Evolutionary conservation across 2,888 invertebrate genomes (phyloP).

Genomic region (Deilephila porcellus): DNA sequence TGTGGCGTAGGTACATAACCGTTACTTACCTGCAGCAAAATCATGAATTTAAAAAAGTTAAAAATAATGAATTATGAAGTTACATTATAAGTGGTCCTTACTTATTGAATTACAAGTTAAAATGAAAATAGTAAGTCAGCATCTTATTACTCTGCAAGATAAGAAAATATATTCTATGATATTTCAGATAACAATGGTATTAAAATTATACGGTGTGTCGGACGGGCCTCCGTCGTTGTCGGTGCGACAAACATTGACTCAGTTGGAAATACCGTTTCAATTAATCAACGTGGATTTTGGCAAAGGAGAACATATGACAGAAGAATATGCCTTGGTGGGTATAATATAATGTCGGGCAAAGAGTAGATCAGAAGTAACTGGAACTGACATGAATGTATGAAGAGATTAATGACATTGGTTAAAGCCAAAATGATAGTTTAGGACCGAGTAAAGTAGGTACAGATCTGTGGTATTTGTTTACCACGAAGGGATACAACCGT

Average conservation of each 20-base stretch:
- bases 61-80: too few species aligned
- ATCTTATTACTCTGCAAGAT: background rate
- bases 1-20: background rate
- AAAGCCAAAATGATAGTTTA: too few species aligned
- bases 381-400: too few species aligned
- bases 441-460: too few species aligned
- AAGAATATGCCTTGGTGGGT: constrained; percentile 87
- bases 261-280: constrained; percentile 86
- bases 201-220: constrained; percentile 89
- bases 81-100: too few species aligned
- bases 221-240: constrained; percentile 92
- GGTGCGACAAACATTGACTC: constrained; percentile 88
- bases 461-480: too few species aligned
- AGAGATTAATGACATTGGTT: too few species aligned
- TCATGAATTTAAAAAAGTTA: background rate
- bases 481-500: too few species aligned
- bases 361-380: too few species aligned
- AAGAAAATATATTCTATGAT: background rate
- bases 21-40: background rate
- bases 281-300: constrained; percentile 88
- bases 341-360: background rate
- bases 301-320: constrained; percentile 90
- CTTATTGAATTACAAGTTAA: too few species aligned
- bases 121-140: background rate
- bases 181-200: constrained; percentile 55